phyloP scores from a whole-genome alignment of 2,797 vertebrate genomes.

The Micropoecilia bifurca region DNA sequence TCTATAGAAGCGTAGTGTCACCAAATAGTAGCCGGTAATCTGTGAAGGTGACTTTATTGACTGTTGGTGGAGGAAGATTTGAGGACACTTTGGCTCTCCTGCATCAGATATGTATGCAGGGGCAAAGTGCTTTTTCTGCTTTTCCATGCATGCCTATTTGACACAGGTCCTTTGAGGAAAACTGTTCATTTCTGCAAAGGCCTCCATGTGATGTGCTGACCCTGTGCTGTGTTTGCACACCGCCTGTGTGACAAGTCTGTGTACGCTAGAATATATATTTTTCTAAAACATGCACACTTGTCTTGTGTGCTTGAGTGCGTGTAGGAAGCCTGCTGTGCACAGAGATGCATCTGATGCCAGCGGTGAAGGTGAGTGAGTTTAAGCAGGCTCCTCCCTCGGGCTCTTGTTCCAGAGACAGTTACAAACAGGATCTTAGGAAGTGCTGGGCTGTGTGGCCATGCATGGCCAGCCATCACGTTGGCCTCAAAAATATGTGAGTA shows the following conservation, averaged over 20 bases:
- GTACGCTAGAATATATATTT: constrained; percentile 6
- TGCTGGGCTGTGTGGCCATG: constrained; percentile 64
- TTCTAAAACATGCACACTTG: constrained; percentile 27
- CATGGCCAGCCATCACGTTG: constrained; percentile 71
- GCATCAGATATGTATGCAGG: constrained; percentile 57
- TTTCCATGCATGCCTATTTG: constrained; percentile 69
- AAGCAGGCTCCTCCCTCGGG: constrained; percentile 75
- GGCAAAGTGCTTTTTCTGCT: constrained; percentile 67
- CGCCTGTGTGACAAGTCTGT: constrained; percentile 41
- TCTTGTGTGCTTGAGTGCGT: constrained; percentile 56
- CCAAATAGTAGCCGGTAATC: constrained; percentile 60
- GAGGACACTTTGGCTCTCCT: constrained; percentile 61
- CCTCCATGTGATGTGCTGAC: constrained; percentile 67
- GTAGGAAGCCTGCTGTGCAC: constrained; percentile 55
- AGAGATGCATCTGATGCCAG: constrained; percentile 67
- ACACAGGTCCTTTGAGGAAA: constrained; percentile 67
- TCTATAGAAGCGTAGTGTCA: constrained; percentile 50
- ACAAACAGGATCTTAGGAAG: constrained; percentile 81
- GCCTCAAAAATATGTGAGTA: constrained; percentile 76
- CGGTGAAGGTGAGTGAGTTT: constrained; percentile 82
- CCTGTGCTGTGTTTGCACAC: constrained; percentile 59
- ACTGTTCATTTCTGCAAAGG: constrained; percentile 67
- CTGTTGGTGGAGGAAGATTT: constrained; percentile 45
- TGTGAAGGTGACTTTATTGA: constrained; percentile 72
- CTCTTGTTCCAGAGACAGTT: constrained; percentile 80